Base-by-base conservation (phyloP, 2,113 vertebrate genomes). In the Romanogobio albipinnatus region DNA sequence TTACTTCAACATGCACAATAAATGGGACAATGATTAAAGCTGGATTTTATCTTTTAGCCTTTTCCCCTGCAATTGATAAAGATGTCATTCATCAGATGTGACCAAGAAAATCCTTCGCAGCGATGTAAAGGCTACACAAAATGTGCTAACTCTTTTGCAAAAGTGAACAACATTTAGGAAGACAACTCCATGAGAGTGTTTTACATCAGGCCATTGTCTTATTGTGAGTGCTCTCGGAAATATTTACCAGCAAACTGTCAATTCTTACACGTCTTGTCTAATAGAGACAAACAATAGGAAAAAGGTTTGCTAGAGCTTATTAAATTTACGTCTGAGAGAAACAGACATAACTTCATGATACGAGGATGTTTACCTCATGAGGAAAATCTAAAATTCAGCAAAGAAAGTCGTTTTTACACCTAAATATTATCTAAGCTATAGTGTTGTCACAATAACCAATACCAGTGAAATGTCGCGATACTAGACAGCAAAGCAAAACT, bases 1-100 rank as follows among this genome's bases (percentile, higher is more conserved):
- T 88, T 84, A 86, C 81, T 70, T 87, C 88, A 89, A 84, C 84
- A 78, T 78, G 78, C 82, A 84, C 75, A 76, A 88, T 51, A 66
- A 88, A 81, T 80, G 61, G 22, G 85, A 86, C 81, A 56, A 61
- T 43, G 80, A 85, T 85, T 88, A 83, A 33, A 62, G 58, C 24
- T 70, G 53, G 70, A 81, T 81, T 78, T 76, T 81, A 84, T 62
- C 68, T 81, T 29, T 73, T 49, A 62, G 58, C n/a, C 68, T 83
- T 83, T 66, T 76, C 70, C n/a, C 58, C 62, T 74, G 45, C 45
- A 45, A 64, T 43, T 82, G 68, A 82, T 53, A 81, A 82, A 81
- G 59, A 39, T 17, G 43, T 24, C 74, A 47, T 51, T 71, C 74
- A 61, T 17, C n/a, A 82, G 73, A 56, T 59, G 15, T 2, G 24